A percentile compares a stretch with the other conserved stretches of the same genome.
These are phyloP conservation scores for Apus apus DNA, from an alignment of 2,113 vertebrate species.

Conservation along the genomic window DNA sequence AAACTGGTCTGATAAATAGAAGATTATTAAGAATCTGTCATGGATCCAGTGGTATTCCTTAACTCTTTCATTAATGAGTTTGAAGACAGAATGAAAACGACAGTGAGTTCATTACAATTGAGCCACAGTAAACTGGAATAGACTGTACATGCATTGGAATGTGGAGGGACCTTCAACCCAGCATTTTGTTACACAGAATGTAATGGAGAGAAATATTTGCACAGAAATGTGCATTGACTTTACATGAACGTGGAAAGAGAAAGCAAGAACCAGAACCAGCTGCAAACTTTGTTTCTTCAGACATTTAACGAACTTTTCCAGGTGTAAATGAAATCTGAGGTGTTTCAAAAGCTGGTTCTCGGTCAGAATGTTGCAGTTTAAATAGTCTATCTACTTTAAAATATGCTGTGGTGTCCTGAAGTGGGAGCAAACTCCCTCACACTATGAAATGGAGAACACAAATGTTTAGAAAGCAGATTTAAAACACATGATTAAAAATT, in stretches of 20 bases:
- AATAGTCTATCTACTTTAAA: not conserved
- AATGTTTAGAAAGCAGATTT: conserved; percentile 48
- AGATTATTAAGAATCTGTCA: not conserved
- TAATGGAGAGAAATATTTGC: not conserved
- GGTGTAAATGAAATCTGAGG: not conserved
- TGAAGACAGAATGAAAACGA: not conserved
- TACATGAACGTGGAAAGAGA: not conserved
- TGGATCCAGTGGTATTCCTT: not conserved
- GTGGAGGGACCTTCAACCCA: not conserved
- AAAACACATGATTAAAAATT: conserved; percentile 53
- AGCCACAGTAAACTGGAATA: not conserved
- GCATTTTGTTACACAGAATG: not conserved
- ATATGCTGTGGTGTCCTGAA: not conserved
- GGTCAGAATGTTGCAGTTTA: not conserved
- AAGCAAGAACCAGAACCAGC: not conserved
- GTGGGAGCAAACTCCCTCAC: conserved; percentile 1
- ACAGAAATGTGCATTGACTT: not conserved
- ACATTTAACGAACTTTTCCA: not conserved
- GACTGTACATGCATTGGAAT: not conserved
- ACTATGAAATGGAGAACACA: conserved; percentile 7
- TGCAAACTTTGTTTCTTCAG: not conserved
- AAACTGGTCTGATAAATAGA: not conserved
- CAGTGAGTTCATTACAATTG: not conserved
- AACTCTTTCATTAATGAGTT: not conserved
- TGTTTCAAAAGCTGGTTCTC: not conserved